phyloP scores from a whole-genome alignment of 2,888 invertebrate species.

The Vandiemenella viatica region DNA sequence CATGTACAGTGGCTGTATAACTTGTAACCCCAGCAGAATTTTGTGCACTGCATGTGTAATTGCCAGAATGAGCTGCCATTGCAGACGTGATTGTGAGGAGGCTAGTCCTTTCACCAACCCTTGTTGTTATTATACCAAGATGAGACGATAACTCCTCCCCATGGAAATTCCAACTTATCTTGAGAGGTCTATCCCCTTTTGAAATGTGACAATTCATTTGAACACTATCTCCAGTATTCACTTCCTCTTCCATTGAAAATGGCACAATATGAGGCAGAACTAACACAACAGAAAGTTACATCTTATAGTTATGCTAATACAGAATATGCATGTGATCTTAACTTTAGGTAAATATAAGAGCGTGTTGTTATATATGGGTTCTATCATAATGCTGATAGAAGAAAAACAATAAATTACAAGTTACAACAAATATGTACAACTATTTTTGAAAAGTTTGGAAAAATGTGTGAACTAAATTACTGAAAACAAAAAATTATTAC shows the following conservation, averaged over 20 bases:
- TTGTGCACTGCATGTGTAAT: slow-evolving; percentile 54
- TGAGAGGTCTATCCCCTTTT: slow-evolving; percentile 23
- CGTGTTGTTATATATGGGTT: too few species aligned
- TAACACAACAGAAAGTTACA: background rate
- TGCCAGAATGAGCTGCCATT: slow-evolving; percentile 52
- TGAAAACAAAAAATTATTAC: too few species aligned
- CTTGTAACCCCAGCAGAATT: slow-evolving; percentile 52
- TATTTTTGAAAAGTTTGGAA: too few species aligned
- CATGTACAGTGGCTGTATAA: slow-evolving; percentile 47
- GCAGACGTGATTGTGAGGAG: slow-evolving; percentile 26
- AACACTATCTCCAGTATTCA: slow-evolving; percentile 25
- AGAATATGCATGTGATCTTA: background rate
- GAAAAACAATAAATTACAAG: too few species aligned
- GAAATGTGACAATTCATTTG: slow-evolving; percentile 24
- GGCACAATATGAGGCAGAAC: slow-evolving; percentile 21
- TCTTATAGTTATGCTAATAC: background rate
- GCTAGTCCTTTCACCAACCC: slow-evolving; percentile 1
- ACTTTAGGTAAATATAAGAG: too few species aligned
- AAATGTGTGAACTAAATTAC: too few species aligned
- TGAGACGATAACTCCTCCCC: slow-evolving; percentile 18
- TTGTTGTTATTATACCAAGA: slow-evolving; percentile 3
- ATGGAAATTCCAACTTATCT: slow-evolving; percentile 20
- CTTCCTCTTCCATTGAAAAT: slow-evolving; percentile 23
- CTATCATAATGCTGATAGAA: too few species aligned
- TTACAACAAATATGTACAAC: too few species aligned